Evolutionary conservation across 2,113 vertebrate genomes (phyloP), one percentile per base, ranked within the genome.

Genomic region (Chamaea fasciata): DNA sequence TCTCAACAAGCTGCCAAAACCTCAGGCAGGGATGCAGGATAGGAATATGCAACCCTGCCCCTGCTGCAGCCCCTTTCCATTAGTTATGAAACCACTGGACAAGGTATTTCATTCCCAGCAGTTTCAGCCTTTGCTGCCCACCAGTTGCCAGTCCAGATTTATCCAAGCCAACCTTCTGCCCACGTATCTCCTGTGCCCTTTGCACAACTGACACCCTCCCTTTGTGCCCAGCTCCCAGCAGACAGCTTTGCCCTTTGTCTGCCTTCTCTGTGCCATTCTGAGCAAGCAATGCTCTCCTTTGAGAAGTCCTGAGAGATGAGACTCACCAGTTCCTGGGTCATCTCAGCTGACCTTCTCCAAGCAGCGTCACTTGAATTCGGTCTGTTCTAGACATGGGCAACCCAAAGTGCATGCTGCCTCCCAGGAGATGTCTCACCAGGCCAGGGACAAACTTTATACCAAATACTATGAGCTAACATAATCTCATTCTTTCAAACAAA

Each of bases 381-480:
- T 7, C 60, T 42, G 47, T 0, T 59, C 46, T 16, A 70, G 42
- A 53, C 42, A 64, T 0, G 11, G 18, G 10, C 19, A 78, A 30
- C 28, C 59, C 13, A 2, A 60, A 77, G 46, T 0, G 5, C 31
- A 53, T 2, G 0, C 35, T 77, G 55, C 42, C 55, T 9, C 35
- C 55, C 71, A 56, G 42, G 23, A 0, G 0, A n/a, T 3, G 2
- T 41, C 65, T 53, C 73, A 44, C 11, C 31, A 71, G 26, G 50
- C n/a, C 46, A 37, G 22, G 26, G 41, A 50, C 60, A 81, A 89
- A 39, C 65, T 62, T 67, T 18, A 0, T 24, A 18, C 13, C 41
- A 52, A 59, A 69, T 10, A 28, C 26, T 10, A 2, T 2, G 8
- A 77, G 26, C n/a, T 78, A 62, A 55, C 7, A 18, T 14, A 15